These are phyloP conservation scores for Spisula subtruncata DNA, from an alignment of 2,888 invertebrate species.

Conservation along the genomic window DNA sequence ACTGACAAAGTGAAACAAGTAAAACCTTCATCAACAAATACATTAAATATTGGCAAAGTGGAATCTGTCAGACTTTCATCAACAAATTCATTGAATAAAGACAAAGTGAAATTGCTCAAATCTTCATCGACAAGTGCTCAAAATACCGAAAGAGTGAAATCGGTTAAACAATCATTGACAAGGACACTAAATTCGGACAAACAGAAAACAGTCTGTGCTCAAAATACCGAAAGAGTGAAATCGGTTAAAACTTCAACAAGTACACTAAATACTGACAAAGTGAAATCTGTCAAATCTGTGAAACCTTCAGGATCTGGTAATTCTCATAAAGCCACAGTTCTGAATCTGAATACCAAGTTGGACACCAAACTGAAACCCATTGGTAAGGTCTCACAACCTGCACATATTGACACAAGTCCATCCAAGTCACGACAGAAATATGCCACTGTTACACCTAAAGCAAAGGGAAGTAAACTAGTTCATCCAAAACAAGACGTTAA, in stretches of 20 bases:
- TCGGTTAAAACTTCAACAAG: neutral
- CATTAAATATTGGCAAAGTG: neutral
- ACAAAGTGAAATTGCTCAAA: neutral
- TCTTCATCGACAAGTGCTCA: no score
- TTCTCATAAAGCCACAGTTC: neutral
- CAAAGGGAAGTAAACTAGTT: neutral
- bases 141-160: neutral
- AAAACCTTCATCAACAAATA: neutral
- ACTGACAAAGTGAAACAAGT: conserved; percentile 7
- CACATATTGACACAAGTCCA: neutral
- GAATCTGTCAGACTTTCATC: neutral
- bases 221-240: neutral
- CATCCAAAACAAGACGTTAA: neutral
- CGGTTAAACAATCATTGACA: no score
- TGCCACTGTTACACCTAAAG: neutral
- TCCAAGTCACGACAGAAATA: neutral
- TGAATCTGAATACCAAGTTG: neutral
- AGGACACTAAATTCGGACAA: neutral
- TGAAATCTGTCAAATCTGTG: neutral
- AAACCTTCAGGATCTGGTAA: neutral
- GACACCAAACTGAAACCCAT: neutral
- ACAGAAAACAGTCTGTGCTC: neutral
- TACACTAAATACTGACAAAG: neutral
- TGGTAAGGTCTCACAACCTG: neutral
- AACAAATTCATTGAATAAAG: neutral